These are phyloP conservation scores for Danaus chrysippus DNA, from an alignment of 2,888 invertebrate genomes.

Conservation along the genomic window DNA sequence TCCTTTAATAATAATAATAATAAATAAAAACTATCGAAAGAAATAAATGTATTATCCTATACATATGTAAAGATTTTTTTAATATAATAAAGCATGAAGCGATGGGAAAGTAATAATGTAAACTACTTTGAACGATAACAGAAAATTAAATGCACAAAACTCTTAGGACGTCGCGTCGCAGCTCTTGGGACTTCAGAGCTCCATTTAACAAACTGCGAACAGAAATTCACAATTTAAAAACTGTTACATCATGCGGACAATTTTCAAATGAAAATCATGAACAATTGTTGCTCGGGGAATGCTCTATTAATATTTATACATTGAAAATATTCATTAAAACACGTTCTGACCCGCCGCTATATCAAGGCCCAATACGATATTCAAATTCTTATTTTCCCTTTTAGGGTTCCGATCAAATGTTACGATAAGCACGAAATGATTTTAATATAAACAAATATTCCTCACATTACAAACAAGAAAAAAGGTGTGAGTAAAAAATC, in stretches of 20 bases:
- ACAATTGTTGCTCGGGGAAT: conserved; percentile 47
- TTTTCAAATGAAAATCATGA: conserved; percentile 14
- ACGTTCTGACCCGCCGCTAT: conserved; percentile 58
- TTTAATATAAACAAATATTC: background rate
- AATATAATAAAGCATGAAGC: background rate
- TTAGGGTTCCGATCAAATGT: background rate
- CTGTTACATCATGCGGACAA: background rate
- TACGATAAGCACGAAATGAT: background rate
- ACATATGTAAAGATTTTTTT: no score
- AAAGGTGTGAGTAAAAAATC: no score
- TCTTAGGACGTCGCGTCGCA: background rate
- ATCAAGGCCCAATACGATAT: conserved; percentile 51
- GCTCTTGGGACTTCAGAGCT: background rate
- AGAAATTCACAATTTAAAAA: conserved; percentile 14
- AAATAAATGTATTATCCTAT: no score
- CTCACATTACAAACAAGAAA: background rate
- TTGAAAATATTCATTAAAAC: conserved; percentile 71
- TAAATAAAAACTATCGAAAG: no score
- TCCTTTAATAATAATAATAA: no score
- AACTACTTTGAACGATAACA: background rate
- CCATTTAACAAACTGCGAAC: conserved; percentile 4
- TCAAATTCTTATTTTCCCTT: conserved; percentile 34
- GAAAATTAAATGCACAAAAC: conserved; percentile 5
- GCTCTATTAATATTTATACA: conserved; percentile 70
- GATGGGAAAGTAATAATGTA: conserved; percentile 7